Base-by-base conservation (phyloP, 2,797 vertebrate genomes). In the Hyperoplus immaculatus region DNA sequence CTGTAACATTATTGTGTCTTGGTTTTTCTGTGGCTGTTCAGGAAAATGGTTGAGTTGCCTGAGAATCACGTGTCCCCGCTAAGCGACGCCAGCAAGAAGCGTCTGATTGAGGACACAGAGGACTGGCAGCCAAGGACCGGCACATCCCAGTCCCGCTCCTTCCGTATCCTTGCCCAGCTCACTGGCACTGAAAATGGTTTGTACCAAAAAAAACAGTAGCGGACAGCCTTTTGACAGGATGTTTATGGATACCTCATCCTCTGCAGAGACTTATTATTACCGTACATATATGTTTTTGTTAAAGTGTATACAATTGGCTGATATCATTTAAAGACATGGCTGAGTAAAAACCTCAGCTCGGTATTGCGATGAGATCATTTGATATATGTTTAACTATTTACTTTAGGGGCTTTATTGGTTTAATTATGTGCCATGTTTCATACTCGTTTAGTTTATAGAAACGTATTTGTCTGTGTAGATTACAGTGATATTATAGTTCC, bases 101-200 rank as follows among this genome's bases (percentile, higher is more conserved):
- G 97, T 2, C 91, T 99, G 91, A 97, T 99, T 0, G 97, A 99
- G 83, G 97, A 99, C 88, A 97, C 98, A 0, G 98, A 99, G 84
- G 98, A 99, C 86, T 99, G 98, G 98, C 97, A 96, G 21, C 96
- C 97, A 0, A 93, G 96, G 8, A 95, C 96, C 0, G 96, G 98
- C 50, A 98, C 96, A 1, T 96, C 95, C 39, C 98, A 99, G 91
- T 99, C 98, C 12, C 97, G 98, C 69, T 99, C 98, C 53, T 99
- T 99, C 95, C 96, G 96, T 6, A 99, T 99, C 87, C 97, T 99
- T 49, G 97, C 98, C 66, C 98, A 99, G 85, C 97, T 99, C 89
- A 99, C 98, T 0, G 98, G 98, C 84, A 99, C 98, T 0, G 97
- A 99, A 86, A 96, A 96, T 0, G 88, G 98, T 99, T 73, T 88